A percentile compares a stretch with the other conserved stretches of the same genome.
These are phyloP conservation scores for Etheostoma perlongum DNA, from an alignment of 2,797 vertebrate genomes.

Conservation along the genomic window DNA sequence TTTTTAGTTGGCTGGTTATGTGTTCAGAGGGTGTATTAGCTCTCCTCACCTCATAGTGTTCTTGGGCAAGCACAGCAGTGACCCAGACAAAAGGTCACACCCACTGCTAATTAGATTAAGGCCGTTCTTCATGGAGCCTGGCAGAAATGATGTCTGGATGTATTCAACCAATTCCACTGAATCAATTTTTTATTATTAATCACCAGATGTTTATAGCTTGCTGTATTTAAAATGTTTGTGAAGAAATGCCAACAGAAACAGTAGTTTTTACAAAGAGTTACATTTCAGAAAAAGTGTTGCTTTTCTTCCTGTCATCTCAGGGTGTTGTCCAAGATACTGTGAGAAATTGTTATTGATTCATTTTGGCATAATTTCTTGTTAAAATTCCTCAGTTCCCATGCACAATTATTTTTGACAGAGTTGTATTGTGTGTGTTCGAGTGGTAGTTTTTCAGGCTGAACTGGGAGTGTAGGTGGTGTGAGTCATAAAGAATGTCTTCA, in stretches of 20 bases:
- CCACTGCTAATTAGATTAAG: constrained; percentile 75
- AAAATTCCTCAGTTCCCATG: constrained; percentile 58
- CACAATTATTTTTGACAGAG: constrained; percentile 65
- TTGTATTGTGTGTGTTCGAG: constrained; percentile 60
- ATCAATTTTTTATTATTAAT: constrained; percentile 32
- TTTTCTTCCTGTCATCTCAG: constrained; percentile 52
- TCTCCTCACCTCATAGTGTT: constrained; percentile 51
- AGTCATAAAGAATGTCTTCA: constrained; percentile 74
- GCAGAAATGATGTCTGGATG: constrained; percentile 48
- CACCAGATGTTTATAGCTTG: constrained; percentile 10
- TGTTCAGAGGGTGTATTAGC: constrained; percentile 27
- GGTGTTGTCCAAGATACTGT: constrained; percentile 66
- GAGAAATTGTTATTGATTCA: constrained; percentile 58
- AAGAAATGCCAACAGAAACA: not conserved
- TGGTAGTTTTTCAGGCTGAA: constrained; percentile 66
- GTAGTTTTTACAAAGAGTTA: constrained; percentile 7
- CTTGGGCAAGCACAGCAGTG: constrained; percentile 59
- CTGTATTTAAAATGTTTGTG: constrained; percentile 8
- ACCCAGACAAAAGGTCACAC: constrained; percentile 71
- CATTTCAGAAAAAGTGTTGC: not conserved
- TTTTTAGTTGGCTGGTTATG: constrained; percentile 14
- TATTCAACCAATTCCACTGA: constrained; percentile 35
- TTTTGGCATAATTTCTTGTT: constrained; percentile 61
- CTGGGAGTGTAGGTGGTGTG: constrained; percentile 79
- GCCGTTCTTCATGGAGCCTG: constrained; percentile 34